A percentile compares a stretch with the other conserved stretches of the same genome.
These are phyloP conservation scores for Bufotes viridis DNA, from an alignment of 2,797 vertebrate genomes.

Conservation along the genomic window DNA sequence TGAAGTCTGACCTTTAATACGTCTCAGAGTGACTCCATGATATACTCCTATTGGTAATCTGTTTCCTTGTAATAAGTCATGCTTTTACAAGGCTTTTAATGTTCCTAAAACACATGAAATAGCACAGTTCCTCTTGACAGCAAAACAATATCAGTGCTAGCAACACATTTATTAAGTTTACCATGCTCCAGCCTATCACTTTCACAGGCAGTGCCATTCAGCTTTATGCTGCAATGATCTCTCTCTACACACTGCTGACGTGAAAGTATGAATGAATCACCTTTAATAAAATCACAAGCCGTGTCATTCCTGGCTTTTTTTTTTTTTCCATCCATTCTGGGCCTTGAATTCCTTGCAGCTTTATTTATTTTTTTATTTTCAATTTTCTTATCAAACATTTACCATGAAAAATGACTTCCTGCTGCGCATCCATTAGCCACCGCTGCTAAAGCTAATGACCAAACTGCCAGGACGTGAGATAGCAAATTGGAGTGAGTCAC, in stretches of 20 bases:
- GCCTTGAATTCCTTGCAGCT: constrained; percentile 26
- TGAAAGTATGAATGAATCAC: constrained; percentile 40
- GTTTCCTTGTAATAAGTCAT: constrained; percentile 21
- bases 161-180: constrained; percentile 47
- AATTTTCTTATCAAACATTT: constrained; percentile 76
- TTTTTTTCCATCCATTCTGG: constrained; percentile 38
- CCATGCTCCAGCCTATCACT: constrained; percentile 44
- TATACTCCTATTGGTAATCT: constrained; percentile 15
- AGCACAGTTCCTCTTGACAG: constrained; percentile 36
- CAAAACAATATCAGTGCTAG: constrained; percentile 12
- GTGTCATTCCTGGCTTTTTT: background rate
- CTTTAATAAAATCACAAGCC: constrained; percentile 30
- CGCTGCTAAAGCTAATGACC: constrained; percentile 72
- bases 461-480: constrained; percentile 68
- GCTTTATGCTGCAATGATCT: constrained; percentile 40
- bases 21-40: background rate
- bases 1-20: background rate
- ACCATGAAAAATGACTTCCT: constrained; percentile 74
- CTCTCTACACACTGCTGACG: constrained; percentile 33
- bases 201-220: constrained; percentile 36
- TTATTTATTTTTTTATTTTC: constrained; percentile 64
- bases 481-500: constrained; percentile 78
- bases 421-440: constrained; percentile 74
- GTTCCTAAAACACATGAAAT: constrained; percentile 28
- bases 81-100: constrained; percentile 27